Evolutionary conservation across 2,113 vertebrate species (phyloP), one percentile per base, ranked within the genome.

Genomic region (Scalopus aquaticus): DNA sequence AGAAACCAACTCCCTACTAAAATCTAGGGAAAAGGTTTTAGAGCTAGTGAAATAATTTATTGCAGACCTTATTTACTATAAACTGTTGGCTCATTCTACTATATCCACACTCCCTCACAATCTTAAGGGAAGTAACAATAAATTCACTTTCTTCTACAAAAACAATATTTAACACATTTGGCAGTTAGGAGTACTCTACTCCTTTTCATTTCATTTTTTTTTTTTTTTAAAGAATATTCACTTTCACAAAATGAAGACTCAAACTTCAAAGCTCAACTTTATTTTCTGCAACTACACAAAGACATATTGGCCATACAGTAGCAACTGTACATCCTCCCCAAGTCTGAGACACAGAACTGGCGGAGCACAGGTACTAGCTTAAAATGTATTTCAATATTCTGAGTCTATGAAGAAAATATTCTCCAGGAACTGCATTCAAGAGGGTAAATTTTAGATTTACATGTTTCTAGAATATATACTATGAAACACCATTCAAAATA

Each of bases 1-100:
- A 97, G 97, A 97, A 98, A 96, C 84, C 96, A 80, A 94, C 94
- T 96, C 97, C 89, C 96, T 97, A 97, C 60, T 92, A 97, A 98
- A 94, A 95, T 92, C 60, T 92, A 97, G 92, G 95, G 93, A 93
- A 95, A 95, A 95, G 92, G 95, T 94, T 82, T 96, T 96, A 83
- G 76, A 96, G 69, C 83, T 97, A 96, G 91, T 92, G 67, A 95
- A 97, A 97, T 87, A 96, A 97, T 72, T 96, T 89, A 97, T 96
- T 97, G 97, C 95, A 98, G 94, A 97, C 84, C 62, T 91, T 96
- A 95, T 76, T 85, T 97, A 96, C 97, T 97, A 97, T 60, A 93
- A 96, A 95, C 49, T 81, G 90, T 44, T 89, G 91, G 93, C 87
- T 97, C 92, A 92, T 94, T 69, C 90, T 77, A 93, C 74, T 96